These are phyloP conservation scores for Rhingia campestris DNA, from an alignment of 2,888 invertebrate genomes.

Conservation along the genomic window DNA sequence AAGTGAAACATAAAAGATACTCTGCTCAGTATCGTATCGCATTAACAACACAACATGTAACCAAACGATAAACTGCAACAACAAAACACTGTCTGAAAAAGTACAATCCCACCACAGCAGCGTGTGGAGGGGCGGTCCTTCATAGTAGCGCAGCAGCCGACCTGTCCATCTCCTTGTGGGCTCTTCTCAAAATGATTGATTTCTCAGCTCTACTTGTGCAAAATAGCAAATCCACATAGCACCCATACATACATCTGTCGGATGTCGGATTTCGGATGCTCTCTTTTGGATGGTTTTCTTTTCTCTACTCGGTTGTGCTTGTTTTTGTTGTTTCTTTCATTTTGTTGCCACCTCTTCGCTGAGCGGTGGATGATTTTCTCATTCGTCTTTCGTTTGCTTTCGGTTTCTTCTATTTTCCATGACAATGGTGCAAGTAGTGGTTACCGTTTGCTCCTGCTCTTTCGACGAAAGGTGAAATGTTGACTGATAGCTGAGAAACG, in stretches of 20 bases:
- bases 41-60: conserved; percentile 27
- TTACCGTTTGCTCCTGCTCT: conserved; percentile 22
- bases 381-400: neutral
- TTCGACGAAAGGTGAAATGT: conserved; percentile 57
- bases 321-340: too few species aligned
- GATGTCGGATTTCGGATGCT: conserved; percentile 4
- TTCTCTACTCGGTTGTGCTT: neutral
- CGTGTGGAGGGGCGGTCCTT: conserved; percentile 62
- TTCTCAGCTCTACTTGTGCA: conserved; percentile 42
- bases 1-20: neutral
- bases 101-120: conserved; percentile 41
- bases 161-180: conserved; percentile 62
- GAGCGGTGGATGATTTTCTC: conserved; percentile 6
- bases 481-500: conserved; percentile 66
- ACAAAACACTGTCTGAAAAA: conserved; percentile 13
- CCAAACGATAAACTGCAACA: conserved; percentile 8
- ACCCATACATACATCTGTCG: neutral
- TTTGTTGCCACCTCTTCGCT: conserved; percentile 40
- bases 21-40: too few species aligned
- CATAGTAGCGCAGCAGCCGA: conserved; percentile 54
- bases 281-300: conserved; percentile 3
- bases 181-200: conserved; percentile 71
- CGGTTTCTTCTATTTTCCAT: neutral
- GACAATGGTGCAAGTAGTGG: conserved; percentile 6
- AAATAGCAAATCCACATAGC: neutral